These are phyloP conservation scores for Pteronura brasiliensis DNA, from an alignment of 2,113 vertebrate species.

Conservation along the genomic window DNA sequence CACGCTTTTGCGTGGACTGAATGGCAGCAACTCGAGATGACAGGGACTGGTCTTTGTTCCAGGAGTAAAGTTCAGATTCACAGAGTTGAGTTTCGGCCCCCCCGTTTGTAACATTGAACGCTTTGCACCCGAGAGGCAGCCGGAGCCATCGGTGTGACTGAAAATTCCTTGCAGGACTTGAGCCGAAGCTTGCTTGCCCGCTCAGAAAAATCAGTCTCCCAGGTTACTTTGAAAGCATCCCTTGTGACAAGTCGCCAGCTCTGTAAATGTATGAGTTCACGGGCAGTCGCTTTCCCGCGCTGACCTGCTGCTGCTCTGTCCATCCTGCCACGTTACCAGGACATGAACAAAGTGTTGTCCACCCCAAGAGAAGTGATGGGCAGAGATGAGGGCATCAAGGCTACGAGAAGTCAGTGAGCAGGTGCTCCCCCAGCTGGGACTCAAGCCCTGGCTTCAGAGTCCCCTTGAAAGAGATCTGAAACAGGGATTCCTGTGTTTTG, in stretches of 20 bases:
- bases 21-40: neutral
- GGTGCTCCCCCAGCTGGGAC: neutral
- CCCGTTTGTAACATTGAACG: neutral
- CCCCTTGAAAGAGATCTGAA: neutral
- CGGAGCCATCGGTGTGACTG: neutral
- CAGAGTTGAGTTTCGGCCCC: neutral
- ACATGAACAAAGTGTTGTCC: neutral
- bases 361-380: neutral
- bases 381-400: neutral
- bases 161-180: neutral
- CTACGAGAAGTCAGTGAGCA: neutral
- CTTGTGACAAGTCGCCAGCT: neutral
- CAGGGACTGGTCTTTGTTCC: neutral
- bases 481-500: neutral
- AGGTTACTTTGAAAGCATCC: neutral
- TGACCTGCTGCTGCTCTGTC: too few relatives aligned
- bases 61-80: neutral
- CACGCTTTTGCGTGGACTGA: neutral
- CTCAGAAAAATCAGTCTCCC: neutral
- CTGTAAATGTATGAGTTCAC: neutral
- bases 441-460: neutral
- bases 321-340: neutral
- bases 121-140: neutral
- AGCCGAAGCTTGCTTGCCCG: neutral
- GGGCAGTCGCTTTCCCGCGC: neutral